A percentile compares a stretch with the other conserved stretches of the same genome.
Evolutionary conservation across 2,888 invertebrate genomes (phyloP).

Genomic region (Lutraria lutraria): DNA sequence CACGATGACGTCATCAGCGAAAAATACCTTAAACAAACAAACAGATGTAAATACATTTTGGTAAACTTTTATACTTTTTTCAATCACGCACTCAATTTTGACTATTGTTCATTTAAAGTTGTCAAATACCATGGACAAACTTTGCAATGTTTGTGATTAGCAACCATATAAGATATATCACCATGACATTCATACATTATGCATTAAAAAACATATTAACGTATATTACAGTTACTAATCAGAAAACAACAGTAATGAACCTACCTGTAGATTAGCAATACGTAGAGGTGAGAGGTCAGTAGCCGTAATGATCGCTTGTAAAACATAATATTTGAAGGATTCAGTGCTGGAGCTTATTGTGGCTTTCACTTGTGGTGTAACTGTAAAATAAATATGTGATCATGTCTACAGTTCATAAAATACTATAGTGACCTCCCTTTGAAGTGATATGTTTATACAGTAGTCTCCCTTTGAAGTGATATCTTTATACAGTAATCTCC

Average conservation of each 20-base stretch:
- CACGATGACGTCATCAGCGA: slow-evolving; percentile 68
- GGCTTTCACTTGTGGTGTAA: slow-evolving; percentile 42
- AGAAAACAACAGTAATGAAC: not conserved
- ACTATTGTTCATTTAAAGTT: too few relatives aligned
- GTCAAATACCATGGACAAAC: too few relatives aligned
- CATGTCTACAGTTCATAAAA: not conserved
- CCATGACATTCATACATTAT: not conserved
- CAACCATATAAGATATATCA: too few relatives aligned
- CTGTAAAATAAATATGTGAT: slow-evolving; percentile 52
- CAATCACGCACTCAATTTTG: too few relatives aligned
- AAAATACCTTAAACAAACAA: slow-evolving; percentile 57
- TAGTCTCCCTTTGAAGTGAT: too few relatives aligned
- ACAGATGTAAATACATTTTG: too few relatives aligned
- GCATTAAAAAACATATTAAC: not conserved
- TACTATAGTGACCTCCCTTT: too few relatives aligned
- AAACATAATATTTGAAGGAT: slow-evolving; percentile 70
- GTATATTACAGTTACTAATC: not conserved
- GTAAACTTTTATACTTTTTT: too few relatives aligned
- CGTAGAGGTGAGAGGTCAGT: slow-evolving; percentile 68
- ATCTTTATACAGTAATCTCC: too few relatives aligned
- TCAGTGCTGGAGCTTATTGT: slow-evolving; percentile 64
- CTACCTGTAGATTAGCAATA: slow-evolving; percentile 72
- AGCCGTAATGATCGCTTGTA: slow-evolving; percentile 59
- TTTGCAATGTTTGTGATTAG: too few relatives aligned
- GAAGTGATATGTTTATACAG: too few relatives aligned